These are phyloP conservation scores for Drosophila dives DNA, from an alignment of 2,888 invertebrate genomes.

Conservation along the genomic window DNA sequence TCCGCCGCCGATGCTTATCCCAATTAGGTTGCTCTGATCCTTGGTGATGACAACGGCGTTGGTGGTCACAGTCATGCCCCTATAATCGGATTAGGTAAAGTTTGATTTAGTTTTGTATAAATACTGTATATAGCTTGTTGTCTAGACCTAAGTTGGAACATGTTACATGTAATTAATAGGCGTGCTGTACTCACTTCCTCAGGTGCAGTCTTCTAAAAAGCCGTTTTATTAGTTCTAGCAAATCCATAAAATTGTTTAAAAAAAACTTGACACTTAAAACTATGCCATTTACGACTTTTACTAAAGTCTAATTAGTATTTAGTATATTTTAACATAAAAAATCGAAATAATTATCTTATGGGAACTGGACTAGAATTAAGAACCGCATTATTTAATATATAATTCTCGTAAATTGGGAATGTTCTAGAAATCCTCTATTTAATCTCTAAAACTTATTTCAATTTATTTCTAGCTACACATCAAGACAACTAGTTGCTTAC, in stretches of 20 bases:
- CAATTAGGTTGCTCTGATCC: conserved; percentile 96
- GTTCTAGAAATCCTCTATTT: conserved; percentile 3
- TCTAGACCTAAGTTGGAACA: conserved; percentile 14
- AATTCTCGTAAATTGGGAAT: background rate
- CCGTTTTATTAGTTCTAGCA: conserved; percentile 44
- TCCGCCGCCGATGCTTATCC: conserved; percentile 99
- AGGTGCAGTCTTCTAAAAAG: conserved; percentile 55
- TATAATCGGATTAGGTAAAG: conserved; percentile 81
- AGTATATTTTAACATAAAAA: background rate
- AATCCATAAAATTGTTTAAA: conserved; percentile 22
- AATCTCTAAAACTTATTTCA: background rate
- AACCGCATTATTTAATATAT: background rate
- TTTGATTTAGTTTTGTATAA: background rate
- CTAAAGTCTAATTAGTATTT: background rate
- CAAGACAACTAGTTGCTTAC: conserved; percentile 2
- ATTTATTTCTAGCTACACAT: conserved; percentile 14
- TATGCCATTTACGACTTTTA: conserved; percentile 9
- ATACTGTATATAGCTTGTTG: background rate
- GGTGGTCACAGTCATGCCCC: conserved; percentile 99
- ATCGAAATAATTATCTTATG: background rate
- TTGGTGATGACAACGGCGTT: conserved; percentile 95
- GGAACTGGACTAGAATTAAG: background rate
- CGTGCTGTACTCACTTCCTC: conserved; percentile 60
- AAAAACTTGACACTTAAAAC: conserved; percentile 9
- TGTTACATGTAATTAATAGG: conserved; percentile 17